Base-by-base conservation (phyloP, 2,113 vertebrate species). In the Trogon melanurus region DNA sequence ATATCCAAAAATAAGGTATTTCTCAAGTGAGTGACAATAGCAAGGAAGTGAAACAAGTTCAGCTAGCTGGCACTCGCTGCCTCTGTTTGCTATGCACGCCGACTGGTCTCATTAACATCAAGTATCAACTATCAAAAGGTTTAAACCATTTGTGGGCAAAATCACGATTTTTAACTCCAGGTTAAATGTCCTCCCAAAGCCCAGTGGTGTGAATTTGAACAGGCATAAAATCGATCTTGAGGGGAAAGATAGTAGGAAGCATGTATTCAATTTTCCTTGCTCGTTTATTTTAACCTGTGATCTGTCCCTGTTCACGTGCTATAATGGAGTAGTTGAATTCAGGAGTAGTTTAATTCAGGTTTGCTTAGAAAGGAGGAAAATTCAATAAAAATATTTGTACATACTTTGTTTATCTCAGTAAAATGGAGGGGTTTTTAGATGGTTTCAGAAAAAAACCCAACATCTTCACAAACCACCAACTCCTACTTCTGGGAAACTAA, bases 11-110 rank as follows among this genome's bases (percentile, higher is more conserved):
- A 13, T 25, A 58, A 54, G 27, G 3, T 84, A 41, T 69, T 88
- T 88, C 75, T 88, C 50, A 93, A 79, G 70, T 12, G 61, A 75
- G 51, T 51, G 53, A 83, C 25, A 80, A 79, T 6, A 75, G 73
- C 45, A 89, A 88, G n/a, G 27, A 89, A 91, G 34, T 85, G 54
- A 93, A 94, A 73, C 51, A 45, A 84, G 34, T 71, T 89, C 54
- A 71, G 22, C 34, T n/a, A 50, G 16, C 65, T 92, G 84, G 21
- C n/a, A 32, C 38, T 65, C 1, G 0, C 23, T 71, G 54, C 48
- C 80, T 74, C 80, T 76, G 20, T 88, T 92, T 94, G 45, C 65
- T 79, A 10, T 25, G 32, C 48, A 20, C 53, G 53, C 48, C 44
- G 7, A 62, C 44, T 22, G 2, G 69, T 85, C 69, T 64, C 44